These are phyloP conservation scores for Apis florea DNA, from an alignment of 1,140 invertebrate species.

Conservation along the genomic window DNA sequence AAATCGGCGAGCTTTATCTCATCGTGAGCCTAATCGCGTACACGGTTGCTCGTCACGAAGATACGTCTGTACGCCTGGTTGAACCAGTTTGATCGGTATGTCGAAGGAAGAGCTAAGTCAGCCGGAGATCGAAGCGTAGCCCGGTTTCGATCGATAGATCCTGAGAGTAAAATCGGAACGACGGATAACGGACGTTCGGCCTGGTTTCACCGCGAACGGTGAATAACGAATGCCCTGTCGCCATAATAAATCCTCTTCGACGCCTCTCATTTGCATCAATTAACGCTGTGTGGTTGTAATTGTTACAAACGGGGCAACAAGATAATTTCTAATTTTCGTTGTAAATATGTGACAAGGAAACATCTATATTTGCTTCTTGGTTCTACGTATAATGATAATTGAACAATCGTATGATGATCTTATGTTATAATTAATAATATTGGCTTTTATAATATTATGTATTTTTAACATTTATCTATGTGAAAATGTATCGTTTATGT, in stretches of 20 bases:
- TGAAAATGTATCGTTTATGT: too few species aligned
- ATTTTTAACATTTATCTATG: too few species aligned
- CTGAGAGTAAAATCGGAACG: conserved; percentile 50
- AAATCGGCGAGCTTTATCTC: background rate
- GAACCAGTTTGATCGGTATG: background rate
- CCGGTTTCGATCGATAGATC: conserved; percentile 47
- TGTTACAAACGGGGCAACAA: too few species aligned
- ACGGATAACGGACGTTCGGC: conserved; percentile 56
- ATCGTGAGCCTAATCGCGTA: background rate
- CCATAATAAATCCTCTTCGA: conserved; percentile 56
- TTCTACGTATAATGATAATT: too few species aligned
- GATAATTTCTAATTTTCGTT: too few species aligned
- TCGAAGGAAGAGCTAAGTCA: conserved; percentile 3
- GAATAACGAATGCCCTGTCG: conserved; percentile 53
- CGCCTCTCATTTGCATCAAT: background rate
- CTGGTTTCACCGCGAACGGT: conserved; percentile 40
- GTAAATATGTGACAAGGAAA: too few species aligned
- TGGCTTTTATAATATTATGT: too few species aligned
- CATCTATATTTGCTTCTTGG: too few species aligned
- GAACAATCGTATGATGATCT: too few species aligned
- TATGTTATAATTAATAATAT: too few species aligned
- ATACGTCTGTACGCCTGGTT: background rate
- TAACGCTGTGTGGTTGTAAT: too few species aligned
- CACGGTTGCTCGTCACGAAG: background rate
- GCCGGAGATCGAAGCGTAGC: conserved; percentile 37